phyloP scores from a whole-genome alignment of 2,113 vertebrate species.

The Pachypanchax playfairii region DNA sequence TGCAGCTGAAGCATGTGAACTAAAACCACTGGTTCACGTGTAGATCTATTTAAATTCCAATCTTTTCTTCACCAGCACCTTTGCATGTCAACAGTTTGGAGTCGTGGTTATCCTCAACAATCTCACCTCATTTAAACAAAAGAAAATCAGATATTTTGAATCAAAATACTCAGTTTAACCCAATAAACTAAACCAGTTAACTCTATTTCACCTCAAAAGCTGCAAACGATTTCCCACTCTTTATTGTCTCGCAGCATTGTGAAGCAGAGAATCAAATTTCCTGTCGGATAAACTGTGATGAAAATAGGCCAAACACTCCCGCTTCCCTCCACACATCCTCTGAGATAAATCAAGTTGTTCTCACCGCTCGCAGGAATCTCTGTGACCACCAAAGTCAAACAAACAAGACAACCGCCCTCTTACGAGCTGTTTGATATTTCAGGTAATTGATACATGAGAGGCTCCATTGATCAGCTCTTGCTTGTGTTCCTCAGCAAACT shows the following conservation, averaged over 20 bases:
- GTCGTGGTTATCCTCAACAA: slow-evolving; percentile 51
- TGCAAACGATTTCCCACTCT: slow-evolving; percentile 9
- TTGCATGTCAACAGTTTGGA: slow-evolving; percentile 60
- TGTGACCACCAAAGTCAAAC: slow-evolving; percentile 68
- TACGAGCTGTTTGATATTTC: slow-evolving; percentile 74
- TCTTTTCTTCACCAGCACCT: slow-evolving; percentile 11
- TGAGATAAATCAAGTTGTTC: slow-evolving; percentile 32
- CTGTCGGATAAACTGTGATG: slow-evolving; percentile 19
- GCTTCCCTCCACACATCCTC: slow-evolving; percentile 40
- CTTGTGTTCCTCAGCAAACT: slow-evolving; percentile 39
- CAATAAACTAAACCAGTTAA: slow-evolving; percentile 23
- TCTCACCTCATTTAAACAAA: slow-evolving; percentile 7
- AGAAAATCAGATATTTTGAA: slow-evolving; percentile 8
- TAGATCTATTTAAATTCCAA: slow-evolving; percentile 17
- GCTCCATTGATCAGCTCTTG: slow-evolving; percentile 63
- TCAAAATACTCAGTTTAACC: neutral
- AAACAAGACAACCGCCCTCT: slow-evolving; percentile 70
- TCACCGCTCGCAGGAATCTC: slow-evolving; percentile 32
- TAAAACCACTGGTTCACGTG: too few relatives aligned
- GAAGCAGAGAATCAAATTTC: slow-evolving; percentile 41
- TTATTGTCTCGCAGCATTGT: slow-evolving; percentile 35
- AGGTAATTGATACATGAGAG: slow-evolving; percentile 75
- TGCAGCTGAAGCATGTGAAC: slow-evolving; percentile 25
- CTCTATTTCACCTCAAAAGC: slow-evolving; percentile 34
- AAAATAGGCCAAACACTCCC: slow-evolving; percentile 25